Base-by-base conservation (phyloP, 2,888 invertebrate genomes). In the Eristalinus sepulchralis region DNA sequence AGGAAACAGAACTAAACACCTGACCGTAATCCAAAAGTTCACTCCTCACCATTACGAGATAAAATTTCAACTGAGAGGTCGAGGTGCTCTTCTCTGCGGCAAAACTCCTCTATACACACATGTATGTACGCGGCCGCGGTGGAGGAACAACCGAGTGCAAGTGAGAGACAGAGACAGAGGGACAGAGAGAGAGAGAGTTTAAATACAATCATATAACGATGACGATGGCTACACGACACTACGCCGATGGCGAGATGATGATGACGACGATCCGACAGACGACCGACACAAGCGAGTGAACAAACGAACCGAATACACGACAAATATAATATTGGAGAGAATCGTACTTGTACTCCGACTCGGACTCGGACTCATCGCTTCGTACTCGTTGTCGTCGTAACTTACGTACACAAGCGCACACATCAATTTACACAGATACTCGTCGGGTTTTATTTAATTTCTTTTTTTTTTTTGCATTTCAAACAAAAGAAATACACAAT, bases 1-100 rank as follows among this genome's bases (percentile, higher is more conserved):
- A 27, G 2, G 27, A 36, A 36, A 39, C 13, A 9, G 11, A 20
- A 20, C 2, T 47, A 73, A 82, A 86, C 86, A 86, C 86, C 82
- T 86, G 82, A 82, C 84, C 71, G 57, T 78, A 78, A 86, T 82
- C 82, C 73, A 34, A 75, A 60, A 80, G 1, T 82, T 66, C 33
- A 79, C 82, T 86, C 78, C 83, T 75, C 47, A 75, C 82, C 78
- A 82, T 75, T 79, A 67, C 79, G 86, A 86, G 86, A 86, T 86
- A 86, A 78, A 81, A 71, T 71, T 83, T 86, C 47, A 83, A 86
- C 86, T 86, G 82, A 81, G 81, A 85, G 77, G 81, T 85, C 81
- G 66, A 78, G 63, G 68, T 82, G 77, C 85, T 85, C 81, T 85
- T 81, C 85, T 77, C 82, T 85, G 77, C 77, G 70, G 81, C 81